These are phyloP conservation scores for Etheostoma perlongum DNA, from an alignment of 2,797 vertebrate genomes.

Conservation along the genomic window DNA sequence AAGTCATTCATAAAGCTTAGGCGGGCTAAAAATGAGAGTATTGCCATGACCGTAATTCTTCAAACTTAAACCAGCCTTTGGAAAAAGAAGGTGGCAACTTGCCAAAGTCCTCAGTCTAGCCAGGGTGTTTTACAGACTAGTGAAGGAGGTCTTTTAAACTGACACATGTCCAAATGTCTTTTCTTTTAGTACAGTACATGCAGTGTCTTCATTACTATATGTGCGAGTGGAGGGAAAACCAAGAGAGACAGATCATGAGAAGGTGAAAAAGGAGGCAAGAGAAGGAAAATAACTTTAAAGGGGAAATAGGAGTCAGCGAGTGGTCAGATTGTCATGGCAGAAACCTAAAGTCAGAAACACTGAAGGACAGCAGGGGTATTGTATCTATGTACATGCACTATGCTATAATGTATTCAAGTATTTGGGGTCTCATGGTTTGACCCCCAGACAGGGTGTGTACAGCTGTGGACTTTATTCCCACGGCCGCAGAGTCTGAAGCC, in stretches of 20 bases:
- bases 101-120: conserved; percentile 38
- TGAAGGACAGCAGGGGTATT: background rate
- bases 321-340: conserved; percentile 13
- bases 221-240: background rate
- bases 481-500: background rate
- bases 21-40: background rate
- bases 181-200: conserved; percentile 15
- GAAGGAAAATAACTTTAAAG: conserved; percentile 21
- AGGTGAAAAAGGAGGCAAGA: background rate
- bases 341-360: conserved; percentile 12
- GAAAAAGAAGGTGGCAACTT: conserved; percentile 36
- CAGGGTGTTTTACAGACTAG: conserved; percentile 41
- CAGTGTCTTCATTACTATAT: conserved; percentile 1
- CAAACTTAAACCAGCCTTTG: conserved; percentile 29
- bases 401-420: background rate
- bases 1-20: conserved; percentile 16
- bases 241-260: background rate
- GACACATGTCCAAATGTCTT: conserved; percentile 36
- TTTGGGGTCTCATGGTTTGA: conserved; percentile 10
- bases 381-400: conserved; percentile 1
- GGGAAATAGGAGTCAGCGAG: background rate
- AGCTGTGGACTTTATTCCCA: conserved; percentile 21
- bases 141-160: conserved; percentile 51
- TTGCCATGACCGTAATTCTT: conserved; percentile 31
- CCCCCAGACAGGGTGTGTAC: conserved; percentile 11